These are phyloP conservation scores for Entelurus aequoreus DNA, from an alignment of 2,113 vertebrate species.

Conservation along the genomic window DNA sequence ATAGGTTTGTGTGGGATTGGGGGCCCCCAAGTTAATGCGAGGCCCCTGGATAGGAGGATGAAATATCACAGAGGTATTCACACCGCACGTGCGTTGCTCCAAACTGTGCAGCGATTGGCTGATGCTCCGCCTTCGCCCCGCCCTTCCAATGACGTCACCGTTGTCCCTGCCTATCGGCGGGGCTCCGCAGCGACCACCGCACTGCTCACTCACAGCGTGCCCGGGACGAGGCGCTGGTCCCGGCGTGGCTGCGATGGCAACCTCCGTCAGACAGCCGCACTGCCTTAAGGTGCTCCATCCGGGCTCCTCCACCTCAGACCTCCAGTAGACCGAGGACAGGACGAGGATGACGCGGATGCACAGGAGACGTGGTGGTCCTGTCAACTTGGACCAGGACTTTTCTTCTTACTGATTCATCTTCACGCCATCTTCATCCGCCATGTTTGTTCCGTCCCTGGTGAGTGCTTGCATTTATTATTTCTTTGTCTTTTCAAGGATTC, in stretches of 20 bases:
- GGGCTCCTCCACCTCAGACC: not conserved
- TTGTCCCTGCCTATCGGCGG: conserved; percentile 23
- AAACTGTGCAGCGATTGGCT: conserved; percentile 23
- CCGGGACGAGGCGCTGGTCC: conserved; percentile 44
- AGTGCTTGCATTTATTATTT: conserved; percentile 42
- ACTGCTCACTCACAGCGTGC: conserved; percentile 38
- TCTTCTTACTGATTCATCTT: conserved; percentile 21
- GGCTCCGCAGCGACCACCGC: conserved; percentile 37
- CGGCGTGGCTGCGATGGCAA: conserved; percentile 62
- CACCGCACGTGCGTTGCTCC: conserved; percentile 26
- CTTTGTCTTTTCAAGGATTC: conserved; percentile 27
- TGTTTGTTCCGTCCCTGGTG: conserved; percentile 59
- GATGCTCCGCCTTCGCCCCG: conserved; percentile 34
- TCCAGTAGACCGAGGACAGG: conserved; percentile 37
- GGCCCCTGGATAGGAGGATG: no score
- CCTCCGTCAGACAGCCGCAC: conserved; percentile 37
- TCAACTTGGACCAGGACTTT: conserved; percentile 44
- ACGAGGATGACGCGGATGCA: conserved; percentile 42
- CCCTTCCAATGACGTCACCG: conserved; percentile 39
- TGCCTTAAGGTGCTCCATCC: conserved; percentile 35
- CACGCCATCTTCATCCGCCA: conserved; percentile 46
- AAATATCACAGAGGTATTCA: no score
- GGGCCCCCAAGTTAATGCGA: no score
- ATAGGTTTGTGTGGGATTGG: no score
- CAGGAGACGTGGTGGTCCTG: conserved; percentile 40